Evolutionary conservation across 2,888 invertebrate genomes (phyloP).

Genomic region (Xestia rhomboidea): DNA sequence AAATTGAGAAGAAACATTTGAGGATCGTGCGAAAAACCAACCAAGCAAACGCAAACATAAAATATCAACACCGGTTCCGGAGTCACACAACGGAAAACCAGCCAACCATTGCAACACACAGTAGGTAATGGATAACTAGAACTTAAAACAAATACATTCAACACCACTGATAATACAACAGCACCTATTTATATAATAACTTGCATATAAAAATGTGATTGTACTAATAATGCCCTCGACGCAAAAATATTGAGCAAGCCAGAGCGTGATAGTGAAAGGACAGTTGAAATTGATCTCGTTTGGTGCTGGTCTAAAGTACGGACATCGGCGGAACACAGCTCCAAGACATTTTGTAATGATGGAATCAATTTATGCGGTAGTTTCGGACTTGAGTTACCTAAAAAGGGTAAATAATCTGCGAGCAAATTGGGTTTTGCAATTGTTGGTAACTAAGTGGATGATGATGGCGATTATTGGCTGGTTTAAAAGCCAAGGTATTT

Average conservation of each 20-base stretch:
- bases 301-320: constrained; percentile 59
- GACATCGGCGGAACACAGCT: constrained; percentile 47
- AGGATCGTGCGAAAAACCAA: constrained; percentile 19
- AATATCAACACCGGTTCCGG: constrained; percentile 24
- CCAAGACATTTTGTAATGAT: constrained; percentile 46
- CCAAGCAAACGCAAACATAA: constrained; percentile 15
- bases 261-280: constrained; percentile 80
- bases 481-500: constrained; percentile 8
- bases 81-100: constrained; percentile 5
- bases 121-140: not conserved
- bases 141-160: constrained; percentile 15
- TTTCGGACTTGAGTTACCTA: constrained; percentile 17
- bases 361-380: constrained; percentile 53
- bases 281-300: constrained; percentile 78
- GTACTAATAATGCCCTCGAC: constrained; percentile 65
- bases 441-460: constrained; percentile 12
- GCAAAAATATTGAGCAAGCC: constrained; percentile 72
- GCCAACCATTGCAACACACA: constrained; percentile 7
- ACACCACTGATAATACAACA: constrained; percentile 33
- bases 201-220: constrained; percentile 60
- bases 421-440: constrained; percentile 31
- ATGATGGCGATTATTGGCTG: constrained; percentile 19
- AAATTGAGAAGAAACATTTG: not conserved
- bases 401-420: constrained; percentile 50
- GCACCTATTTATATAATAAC: constrained; percentile 45